Conservation (phyloP, 2,797 vertebrate genomes). For the Perdix hodgsoniae region DNA sequence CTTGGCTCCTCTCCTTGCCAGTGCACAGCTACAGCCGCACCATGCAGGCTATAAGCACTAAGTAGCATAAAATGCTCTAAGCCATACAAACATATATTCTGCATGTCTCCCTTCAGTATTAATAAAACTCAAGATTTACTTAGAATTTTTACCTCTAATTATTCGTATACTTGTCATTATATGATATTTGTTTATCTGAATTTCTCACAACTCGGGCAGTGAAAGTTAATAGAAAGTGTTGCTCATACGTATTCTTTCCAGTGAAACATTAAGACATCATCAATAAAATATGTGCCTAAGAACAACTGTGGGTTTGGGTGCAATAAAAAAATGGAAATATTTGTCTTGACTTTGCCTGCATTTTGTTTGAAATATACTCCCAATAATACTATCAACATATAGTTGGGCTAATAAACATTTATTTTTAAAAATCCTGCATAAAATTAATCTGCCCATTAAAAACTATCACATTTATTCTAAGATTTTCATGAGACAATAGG, state of each 20-base stretch:
- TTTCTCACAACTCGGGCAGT: background rate
- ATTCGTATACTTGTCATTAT: background rate
- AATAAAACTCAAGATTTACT: background rate
- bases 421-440: background rate
- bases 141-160: background rate
- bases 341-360: background rate
- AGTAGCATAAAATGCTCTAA: background rate
- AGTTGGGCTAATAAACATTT: background rate
- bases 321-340: background rate
- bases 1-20: background rate
- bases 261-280: background rate
- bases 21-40: rapidly evolving
- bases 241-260: background rate
- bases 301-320: background rate
- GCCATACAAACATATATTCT: background rate
- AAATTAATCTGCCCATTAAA: background rate
- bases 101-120: background rate
- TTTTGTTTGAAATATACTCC: background rate
- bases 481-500: background rate
- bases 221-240: background rate
- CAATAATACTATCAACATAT: background rate
- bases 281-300: background rate
- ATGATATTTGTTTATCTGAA: background rate
- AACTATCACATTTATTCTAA: background rate
- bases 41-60: background rate